A percentile compares a stretch with the other conserved stretches of the same genome.
phyloP scores from a whole-genome alignment of 2,113 vertebrate genomes.

The Argyrosomus japonicus region DNA sequence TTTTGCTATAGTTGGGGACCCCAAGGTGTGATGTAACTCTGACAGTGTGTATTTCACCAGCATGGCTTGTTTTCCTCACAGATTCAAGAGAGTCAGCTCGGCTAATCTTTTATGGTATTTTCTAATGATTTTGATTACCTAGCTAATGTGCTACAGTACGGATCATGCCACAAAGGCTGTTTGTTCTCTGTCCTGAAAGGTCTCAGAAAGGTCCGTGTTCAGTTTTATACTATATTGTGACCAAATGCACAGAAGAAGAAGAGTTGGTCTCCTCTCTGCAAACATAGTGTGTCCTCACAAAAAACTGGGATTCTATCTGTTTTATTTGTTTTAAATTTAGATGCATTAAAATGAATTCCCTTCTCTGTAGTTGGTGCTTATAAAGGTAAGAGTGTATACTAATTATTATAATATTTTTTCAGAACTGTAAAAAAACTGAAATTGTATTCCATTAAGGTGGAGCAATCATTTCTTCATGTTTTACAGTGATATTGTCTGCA shows the following conservation, averaged over 20 bases:
- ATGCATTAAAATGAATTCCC: too few relatives aligned
- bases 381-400: background rate
- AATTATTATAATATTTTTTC: background rate
- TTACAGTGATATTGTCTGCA: background rate
- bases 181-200: background rate
- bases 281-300: background rate
- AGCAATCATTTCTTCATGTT: background rate
- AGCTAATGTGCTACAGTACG: background rate
- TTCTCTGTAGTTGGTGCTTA: background rate
- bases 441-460: background rate
- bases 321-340: too few relatives aligned
- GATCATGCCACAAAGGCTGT: background rate
- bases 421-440: background rate
- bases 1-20: background rate
- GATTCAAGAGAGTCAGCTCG: background rate
- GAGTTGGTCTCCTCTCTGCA: background rate
- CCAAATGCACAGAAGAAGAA: background rate
- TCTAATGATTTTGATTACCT: background rate
- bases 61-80: background rate
- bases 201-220: background rate
- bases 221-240: constrained; percentile 4
- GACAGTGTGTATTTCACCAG: background rate
- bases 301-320: background rate
- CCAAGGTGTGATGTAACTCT: background rate
- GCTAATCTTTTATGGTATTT: background rate